These are phyloP conservation scores for Lottia scabra DNA, from an alignment of 2,888 invertebrate genomes.

Conservation along the genomic window DNA sequence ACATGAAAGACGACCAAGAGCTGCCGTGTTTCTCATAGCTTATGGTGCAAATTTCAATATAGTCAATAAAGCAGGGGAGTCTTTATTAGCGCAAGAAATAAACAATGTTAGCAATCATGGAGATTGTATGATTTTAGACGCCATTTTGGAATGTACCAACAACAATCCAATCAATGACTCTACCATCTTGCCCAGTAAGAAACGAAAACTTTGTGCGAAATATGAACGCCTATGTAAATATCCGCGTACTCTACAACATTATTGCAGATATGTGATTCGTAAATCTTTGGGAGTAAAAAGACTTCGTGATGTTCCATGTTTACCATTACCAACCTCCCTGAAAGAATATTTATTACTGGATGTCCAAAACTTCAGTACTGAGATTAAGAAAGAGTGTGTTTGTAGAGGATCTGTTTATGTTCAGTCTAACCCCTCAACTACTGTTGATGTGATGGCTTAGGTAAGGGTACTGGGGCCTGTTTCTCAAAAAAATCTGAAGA, in stretches of 20 bases:
- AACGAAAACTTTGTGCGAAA: neutral
- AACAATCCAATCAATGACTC: constrained; percentile 53
- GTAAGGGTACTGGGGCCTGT: too few relatives aligned
- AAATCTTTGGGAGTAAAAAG: constrained; percentile 47
- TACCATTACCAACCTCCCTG: constrained; percentile 58
- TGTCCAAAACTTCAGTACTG: constrained; percentile 10
- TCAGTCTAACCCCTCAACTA: too few relatives aligned
- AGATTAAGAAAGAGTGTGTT: too few relatives aligned
- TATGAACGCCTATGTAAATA: constrained; percentile 30
- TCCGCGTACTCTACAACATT: constrained; percentile 62
- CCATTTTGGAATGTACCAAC: constrained; percentile 55
- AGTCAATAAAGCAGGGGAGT: constrained; percentile 52
- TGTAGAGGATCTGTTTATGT: too few relatives aligned
- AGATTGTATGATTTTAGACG: constrained; percentile 42
- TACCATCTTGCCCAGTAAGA: neutral
- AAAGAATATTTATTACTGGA: constrained; percentile 51
- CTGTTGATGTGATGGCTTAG: too few relatives aligned
- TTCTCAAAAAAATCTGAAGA: too few relatives aligned
- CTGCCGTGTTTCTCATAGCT: constrained; percentile 61
- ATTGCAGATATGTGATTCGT: constrained; percentile 58
- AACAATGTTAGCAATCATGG: constrained; percentile 30
- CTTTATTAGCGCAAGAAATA: constrained; percentile 57
- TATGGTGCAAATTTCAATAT: constrained; percentile 61
- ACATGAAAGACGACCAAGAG: constrained; percentile 56
- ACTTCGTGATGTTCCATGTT: constrained; percentile 45